Conservation (phyloP, 2,888 invertebrate species). For the Molanna angustata region DNA sequence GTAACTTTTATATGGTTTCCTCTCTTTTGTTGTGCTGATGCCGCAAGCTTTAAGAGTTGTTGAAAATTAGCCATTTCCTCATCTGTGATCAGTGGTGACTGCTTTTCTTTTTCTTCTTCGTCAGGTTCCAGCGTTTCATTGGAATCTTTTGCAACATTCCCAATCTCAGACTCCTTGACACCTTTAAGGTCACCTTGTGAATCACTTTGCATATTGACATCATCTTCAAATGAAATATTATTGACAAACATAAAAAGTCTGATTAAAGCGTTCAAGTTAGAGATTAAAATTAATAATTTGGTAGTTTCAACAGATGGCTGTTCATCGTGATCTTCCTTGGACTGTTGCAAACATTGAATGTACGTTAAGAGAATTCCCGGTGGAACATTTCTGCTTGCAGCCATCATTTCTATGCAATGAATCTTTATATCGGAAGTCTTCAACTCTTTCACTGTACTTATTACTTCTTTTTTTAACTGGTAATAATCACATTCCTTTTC, state of each 20-base stretch:
- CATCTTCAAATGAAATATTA: slow-evolving; percentile 36
- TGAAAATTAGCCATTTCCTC: slow-evolving; percentile 63
- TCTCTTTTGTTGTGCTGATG: slow-evolving; percentile 45
- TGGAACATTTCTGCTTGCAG: slow-evolving; percentile 61
- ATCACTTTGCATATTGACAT: neutral
- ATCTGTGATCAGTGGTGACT: slow-evolving; percentile 45
- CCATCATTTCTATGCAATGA: slow-evolving; percentile 69
- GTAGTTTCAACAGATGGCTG: slow-evolving; percentile 31
- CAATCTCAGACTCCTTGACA: neutral
- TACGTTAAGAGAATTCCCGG: slow-evolving; percentile 58
- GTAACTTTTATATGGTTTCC: slow-evolving; percentile 49
- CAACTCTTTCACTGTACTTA: slow-evolving; percentile 59
- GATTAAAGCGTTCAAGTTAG: slow-evolving; percentile 38
- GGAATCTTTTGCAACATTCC: neutral
- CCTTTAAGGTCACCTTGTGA: slow-evolving; percentile 26
- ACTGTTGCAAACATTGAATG: slow-evolving; percentile 36
- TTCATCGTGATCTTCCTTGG: slow-evolving; percentile 32
- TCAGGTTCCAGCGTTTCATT: slow-evolving; percentile 13
- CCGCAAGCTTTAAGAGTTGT: slow-evolving; percentile 59
- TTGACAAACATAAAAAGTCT: slow-evolving; percentile 40
- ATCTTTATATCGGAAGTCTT: slow-evolving; percentile 69
- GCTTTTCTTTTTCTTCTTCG: slow-evolving; percentile 35
- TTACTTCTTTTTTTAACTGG: slow-evolving; percentile 52
- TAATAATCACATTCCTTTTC: slow-evolving; percentile 52
- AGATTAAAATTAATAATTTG: slow-evolving; percentile 37